A percentile compares a stretch with the other conserved stretches of the same genome.
These are phyloP conservation scores for Callinectes sapidus DNA, from an alignment of 2,888 invertebrate species.

Conservation along the genomic window DNA sequence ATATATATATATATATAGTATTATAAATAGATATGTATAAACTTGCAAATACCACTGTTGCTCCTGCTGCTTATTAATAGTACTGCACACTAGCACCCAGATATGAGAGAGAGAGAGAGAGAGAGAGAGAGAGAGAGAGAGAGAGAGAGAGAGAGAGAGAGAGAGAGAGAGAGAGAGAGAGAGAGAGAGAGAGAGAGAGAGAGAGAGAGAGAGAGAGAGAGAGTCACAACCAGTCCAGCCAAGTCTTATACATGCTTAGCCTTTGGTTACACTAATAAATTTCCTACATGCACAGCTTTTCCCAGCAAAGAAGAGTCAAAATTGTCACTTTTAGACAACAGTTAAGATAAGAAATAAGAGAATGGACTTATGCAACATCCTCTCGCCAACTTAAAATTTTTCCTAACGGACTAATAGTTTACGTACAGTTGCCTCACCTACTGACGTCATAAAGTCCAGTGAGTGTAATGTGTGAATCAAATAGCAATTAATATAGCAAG, in stretches of 20 bases:
- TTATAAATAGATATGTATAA: conserved; percentile 36
- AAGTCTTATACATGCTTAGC: background rate
- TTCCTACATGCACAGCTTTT: background rate
- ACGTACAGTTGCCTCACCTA: background rate
- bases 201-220: background rate
- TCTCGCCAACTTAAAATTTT: background rate
- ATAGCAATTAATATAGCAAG: no score
- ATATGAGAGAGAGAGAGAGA: conserved; percentile 2
- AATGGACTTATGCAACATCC: background rate
- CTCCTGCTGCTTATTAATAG: conserved; percentile 1
- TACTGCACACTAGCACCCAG: conserved; percentile 23
- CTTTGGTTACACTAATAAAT: background rate
- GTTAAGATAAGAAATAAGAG: background rate
- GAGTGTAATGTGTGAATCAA: no score
- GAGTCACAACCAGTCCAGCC: conserved; percentile 7
- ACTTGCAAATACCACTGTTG: conserved; percentile 1
- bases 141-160: background rate
- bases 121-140: conserved; percentile 20
- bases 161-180: conserved; percentile 10
- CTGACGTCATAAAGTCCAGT: no score
- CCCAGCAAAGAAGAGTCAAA: background rate
- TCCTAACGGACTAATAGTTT: background rate
- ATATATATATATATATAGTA: background rate
- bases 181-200: background rate
- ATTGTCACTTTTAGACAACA: background rate